Evolutionary conservation across 2,797 vertebrate genomes (phyloP).

Genomic region (Melanotaenia boesemani): DNA sequence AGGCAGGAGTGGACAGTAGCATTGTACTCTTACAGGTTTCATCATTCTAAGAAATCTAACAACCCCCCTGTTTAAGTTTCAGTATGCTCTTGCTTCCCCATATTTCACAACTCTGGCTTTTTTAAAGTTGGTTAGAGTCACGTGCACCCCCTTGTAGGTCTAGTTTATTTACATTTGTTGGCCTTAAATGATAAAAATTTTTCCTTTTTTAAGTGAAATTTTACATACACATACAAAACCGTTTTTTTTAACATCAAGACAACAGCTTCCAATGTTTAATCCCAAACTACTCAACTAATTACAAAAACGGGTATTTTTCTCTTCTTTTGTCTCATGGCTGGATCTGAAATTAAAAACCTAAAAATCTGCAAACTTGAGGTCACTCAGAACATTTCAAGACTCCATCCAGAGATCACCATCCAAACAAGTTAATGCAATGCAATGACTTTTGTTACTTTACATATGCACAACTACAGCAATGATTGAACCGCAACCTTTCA

Average conservation of each 20-base stretch:
- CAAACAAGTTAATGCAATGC: too few relatives aligned
- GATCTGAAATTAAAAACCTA: too few relatives aligned
- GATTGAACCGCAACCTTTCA: too few relatives aligned
- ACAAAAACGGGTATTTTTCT: background rate
- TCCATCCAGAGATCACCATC: too few relatives aligned
- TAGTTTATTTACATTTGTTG: background rate
- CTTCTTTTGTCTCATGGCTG: too few relatives aligned
- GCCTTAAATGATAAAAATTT: background rate
- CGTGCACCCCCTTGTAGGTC: background rate
- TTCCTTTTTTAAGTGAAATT: background rate
- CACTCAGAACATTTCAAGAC: too few relatives aligned
- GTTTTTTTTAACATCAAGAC: too few relatives aligned
- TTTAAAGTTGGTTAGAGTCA: background rate
- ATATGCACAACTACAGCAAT: too few relatives aligned
- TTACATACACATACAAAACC: too few relatives aligned
- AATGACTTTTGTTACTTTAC: too few relatives aligned
- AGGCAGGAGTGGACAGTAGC: background rate
- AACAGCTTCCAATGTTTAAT: background rate
- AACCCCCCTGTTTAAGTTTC: slow-evolving; percentile 5
- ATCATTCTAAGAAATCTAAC: background rate
- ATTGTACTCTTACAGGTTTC: background rate
- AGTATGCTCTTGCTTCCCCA: background rate
- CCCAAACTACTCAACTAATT: background rate
- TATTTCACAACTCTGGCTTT: background rate
- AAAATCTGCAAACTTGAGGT: too few relatives aligned